These are phyloP conservation scores for Triops cancriformis DNA, from an alignment of 1,140 invertebrate genomes.

Conservation along the genomic window DNA sequence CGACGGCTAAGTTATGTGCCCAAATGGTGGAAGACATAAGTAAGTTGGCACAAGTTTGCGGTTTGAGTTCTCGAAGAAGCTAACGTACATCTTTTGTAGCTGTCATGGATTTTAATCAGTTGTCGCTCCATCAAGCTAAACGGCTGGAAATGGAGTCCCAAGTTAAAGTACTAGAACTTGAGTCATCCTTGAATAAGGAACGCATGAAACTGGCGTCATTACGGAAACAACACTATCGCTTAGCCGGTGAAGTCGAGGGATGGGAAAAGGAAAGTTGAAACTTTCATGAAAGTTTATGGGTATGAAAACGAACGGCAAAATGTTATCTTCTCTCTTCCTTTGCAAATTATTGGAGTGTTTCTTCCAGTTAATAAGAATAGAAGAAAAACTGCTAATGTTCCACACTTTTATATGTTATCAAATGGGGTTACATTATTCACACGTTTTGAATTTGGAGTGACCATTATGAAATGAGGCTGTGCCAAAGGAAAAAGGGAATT, in stretches of 20 bases:
- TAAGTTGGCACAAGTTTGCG: conserved; percentile 37
- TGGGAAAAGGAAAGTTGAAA: conserved; percentile 38
- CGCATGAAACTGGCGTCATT: conserved; percentile 70
- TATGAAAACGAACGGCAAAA: too few species aligned
- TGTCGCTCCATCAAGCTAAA: conserved; percentile 89
- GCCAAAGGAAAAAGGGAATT: neutral
- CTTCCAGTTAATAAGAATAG: neutral
- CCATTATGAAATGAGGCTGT: neutral
- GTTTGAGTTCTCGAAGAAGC: conserved; percentile 6
- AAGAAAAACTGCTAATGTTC: neutral
- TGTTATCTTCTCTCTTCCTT: too few species aligned
- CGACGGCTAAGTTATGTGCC: conserved; percentile 78
- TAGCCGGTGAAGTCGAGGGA: conserved; percentile 58
- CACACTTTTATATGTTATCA: neutral
- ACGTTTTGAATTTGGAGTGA: neutral
- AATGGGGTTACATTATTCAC: neutral
- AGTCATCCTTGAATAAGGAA: conserved; percentile 80
- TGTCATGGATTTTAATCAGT: conserved; percentile 76
- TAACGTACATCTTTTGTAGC: conserved; percentile 45
- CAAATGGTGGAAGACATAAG: conserved; percentile 76
- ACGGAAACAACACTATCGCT: conserved; percentile 83
- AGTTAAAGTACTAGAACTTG: conserved; percentile 82
- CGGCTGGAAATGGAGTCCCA: conserved; percentile 92
- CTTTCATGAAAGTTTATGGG: neutral
- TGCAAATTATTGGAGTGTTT: neutral